Percentiles rank a stretch among this genome's conserved stretches.
phyloP scores from a whole-genome alignment of 2,113 vertebrate species.

The Neopipo cinnamomea region DNA sequence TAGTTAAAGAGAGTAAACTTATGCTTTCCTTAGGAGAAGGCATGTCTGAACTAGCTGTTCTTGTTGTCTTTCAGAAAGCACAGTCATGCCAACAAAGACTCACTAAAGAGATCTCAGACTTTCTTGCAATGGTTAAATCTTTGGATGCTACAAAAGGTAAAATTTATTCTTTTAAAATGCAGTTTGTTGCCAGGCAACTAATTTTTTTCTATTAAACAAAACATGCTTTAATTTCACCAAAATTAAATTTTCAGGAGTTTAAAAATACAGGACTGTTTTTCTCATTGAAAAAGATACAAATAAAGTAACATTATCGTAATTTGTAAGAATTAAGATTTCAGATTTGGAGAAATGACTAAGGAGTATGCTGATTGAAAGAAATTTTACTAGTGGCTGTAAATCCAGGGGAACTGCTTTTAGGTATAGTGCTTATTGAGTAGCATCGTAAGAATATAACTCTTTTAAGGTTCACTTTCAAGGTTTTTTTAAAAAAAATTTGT shows the following conservation, averaged over 20 bases:
- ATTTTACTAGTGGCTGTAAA: background rate
- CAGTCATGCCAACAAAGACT: constrained; percentile 84
- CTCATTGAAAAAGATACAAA: background rate
- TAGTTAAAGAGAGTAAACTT: background rate
- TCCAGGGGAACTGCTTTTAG: background rate
- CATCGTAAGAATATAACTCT: background rate
- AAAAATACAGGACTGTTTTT: background rate
- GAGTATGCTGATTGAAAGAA: background rate
- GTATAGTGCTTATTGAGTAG: background rate
- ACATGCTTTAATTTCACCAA: background rate
- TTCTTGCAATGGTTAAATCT: constrained; percentile 82
- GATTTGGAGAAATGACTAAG: background rate
- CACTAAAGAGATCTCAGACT: constrained; percentile 79
- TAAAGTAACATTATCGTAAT: background rate
- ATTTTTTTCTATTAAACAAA: background rate
- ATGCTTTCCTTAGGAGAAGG: background rate
- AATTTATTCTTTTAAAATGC: background rate
- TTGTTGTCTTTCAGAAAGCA: constrained; percentile 78
- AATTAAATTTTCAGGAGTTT: background rate
- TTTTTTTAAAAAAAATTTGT: background rate
- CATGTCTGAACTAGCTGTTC: background rate
- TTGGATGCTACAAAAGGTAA: constrained; percentile 84
- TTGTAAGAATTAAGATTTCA: background rate
- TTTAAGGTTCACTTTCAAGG: background rate
- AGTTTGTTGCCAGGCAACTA: background rate